Conservation (phyloP, 2,113 vertebrate species). For the Spermophilus dauricus region DNA sequence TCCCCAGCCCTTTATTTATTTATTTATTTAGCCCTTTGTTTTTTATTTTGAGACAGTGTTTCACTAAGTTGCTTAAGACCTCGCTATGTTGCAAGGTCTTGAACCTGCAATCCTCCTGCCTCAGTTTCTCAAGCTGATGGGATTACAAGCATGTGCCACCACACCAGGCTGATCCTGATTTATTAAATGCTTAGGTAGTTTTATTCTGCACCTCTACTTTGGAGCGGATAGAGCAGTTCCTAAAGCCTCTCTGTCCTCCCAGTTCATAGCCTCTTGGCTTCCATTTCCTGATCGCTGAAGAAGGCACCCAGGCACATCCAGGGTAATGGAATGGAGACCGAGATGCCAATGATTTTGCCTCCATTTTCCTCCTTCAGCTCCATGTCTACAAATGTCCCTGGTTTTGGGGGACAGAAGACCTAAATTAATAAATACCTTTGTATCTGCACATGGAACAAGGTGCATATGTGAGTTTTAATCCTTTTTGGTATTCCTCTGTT, state of each 20-base stretch:
- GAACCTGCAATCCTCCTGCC: no score
- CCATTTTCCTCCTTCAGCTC: background rate
- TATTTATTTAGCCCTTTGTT: no score
- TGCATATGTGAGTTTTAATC: background rate
- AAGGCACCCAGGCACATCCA: background rate
- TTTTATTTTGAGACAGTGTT: no score
- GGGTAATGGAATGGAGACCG: background rate
- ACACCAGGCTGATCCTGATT: background rate
- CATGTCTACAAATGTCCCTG: background rate
- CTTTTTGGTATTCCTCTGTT: background rate
- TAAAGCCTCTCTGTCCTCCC: background rate
- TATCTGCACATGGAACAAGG: background rate
- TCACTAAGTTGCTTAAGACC: no score
- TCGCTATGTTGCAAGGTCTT: no score
- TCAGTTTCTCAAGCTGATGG: no score
- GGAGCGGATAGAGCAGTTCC: no score
- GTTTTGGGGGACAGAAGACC: background rate
- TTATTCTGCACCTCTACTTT: background rate
- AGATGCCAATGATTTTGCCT: background rate
- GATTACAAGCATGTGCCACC: no score
- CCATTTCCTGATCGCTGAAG: background rate
- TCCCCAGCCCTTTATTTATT: no score
- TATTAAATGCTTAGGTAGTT: background rate
- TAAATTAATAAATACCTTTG: background rate
- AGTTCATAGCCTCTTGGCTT: background rate